phyloP scores from a whole-genome alignment of 2,113 vertebrate species.

The Abramis brama region DNA sequence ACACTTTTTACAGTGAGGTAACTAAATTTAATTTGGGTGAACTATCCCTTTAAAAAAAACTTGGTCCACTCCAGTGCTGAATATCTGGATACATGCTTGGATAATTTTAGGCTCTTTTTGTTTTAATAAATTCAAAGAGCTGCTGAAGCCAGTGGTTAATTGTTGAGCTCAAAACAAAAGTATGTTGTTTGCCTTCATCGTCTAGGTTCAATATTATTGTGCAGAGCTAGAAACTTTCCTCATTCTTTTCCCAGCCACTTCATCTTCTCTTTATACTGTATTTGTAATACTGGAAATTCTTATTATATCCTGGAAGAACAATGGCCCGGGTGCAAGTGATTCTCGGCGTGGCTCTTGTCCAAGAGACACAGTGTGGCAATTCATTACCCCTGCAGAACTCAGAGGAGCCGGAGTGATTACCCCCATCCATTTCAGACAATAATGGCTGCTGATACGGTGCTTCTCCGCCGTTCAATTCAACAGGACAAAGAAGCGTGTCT shows the following conservation, averaged over 20 bases:
- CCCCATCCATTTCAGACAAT: constrained; percentile 51
- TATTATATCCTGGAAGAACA: constrained; percentile 46
- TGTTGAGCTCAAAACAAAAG: background rate
- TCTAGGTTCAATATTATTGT: constrained; percentile 32
- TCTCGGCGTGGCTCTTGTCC: constrained; percentile 46
- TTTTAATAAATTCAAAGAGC: constrained; percentile 10
- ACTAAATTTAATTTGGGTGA: too few species aligned
- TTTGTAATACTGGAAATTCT: constrained; percentile 38
- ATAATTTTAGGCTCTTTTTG: background rate
- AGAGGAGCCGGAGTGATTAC: constrained; percentile 43
- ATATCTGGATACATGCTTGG: background rate
- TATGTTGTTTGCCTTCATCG: background rate
- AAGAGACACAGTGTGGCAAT: constrained; percentile 33
- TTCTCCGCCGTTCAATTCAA: constrained; percentile 41
- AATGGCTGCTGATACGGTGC: constrained; percentile 54
- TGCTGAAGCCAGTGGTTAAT: constrained; percentile 14
- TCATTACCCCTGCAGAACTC: constrained; percentile 45
- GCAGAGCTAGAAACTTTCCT: constrained; percentile 22
- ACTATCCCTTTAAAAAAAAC: too few species aligned
- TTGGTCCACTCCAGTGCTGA: too few species aligned
- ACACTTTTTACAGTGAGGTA: too few species aligned
- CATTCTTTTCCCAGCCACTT: constrained; percentile 31
- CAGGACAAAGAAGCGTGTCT: constrained; percentile 41
- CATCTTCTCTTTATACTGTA: constrained; percentile 44
- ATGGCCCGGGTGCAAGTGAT: constrained; percentile 21